Evolutionary conservation across 2,797 vertebrate species (phyloP), one percentile per base, ranked within the genome.

Genomic region (Lepilemur septentrionalis): DNA sequence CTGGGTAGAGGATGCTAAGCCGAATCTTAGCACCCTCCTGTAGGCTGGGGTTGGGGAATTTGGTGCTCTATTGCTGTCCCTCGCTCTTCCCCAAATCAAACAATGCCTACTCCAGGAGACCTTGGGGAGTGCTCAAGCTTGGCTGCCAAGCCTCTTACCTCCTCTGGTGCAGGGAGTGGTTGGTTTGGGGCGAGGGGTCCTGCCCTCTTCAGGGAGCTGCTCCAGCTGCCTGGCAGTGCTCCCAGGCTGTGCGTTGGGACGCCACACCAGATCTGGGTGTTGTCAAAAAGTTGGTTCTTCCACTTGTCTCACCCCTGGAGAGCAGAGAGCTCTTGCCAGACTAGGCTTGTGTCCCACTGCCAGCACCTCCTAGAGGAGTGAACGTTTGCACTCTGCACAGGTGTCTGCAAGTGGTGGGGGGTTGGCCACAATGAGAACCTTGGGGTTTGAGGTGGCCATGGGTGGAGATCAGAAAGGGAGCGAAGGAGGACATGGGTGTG

Each of bases 371-470:
- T 41, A 8, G 80, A n/a, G 80, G 28, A 67, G 43, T 18, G 38
- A 23, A 28, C 61, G 23, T 46, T 69, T 28, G 2, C 20, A 25
- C 41, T 63, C 72, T 25, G 2, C 32, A 48, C 18, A 13, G 25
- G 48, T 10, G 59, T 91, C 20, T 96, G 3, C 41, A 50, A 80
- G 61, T 12, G 15, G 23, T 38, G 38, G 46, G 30, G 38, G 35
- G 46, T 48, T 80, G 95, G 97, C 76, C 91, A 95, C 61, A 5
- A 94, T 97, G 97, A 97, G 84, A 96, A 96, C 96, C 83, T 6
- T 7, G 11, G 89, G 85, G 95, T 98, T 97, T 95, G 97, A 98
- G 96, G 97, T 97, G 96, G 96, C 96, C 95, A 1, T 13, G 35
- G 38, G n/a, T 48, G 32, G 41, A 41, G 30, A 61, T 63, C 20